Evolutionary conservation across 2,888 invertebrate genomes (phyloP), one percentile per base, ranked within the genome.

Genomic region (Drosophila austrosaltans): DNA sequence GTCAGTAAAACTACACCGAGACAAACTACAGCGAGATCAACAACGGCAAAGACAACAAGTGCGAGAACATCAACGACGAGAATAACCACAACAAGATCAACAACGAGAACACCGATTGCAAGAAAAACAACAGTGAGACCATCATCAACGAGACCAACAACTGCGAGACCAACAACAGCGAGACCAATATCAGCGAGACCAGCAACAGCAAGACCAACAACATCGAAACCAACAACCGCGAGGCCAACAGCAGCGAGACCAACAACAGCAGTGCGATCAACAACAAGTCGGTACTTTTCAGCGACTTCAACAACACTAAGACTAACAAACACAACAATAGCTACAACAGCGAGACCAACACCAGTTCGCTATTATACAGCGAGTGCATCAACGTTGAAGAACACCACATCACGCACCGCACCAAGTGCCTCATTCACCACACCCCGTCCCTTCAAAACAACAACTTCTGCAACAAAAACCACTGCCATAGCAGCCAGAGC

Each of bases 381-480:
- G 22, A 59, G 16, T 12, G 28, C 61, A 8, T 30, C 28, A 16
- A 3, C 22, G 40, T 8, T 22, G 2, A 48, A 22, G n/a, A 42
- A 8, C 25, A 10, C 40, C 7, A 59, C 42, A 56, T 36, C 20
- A 10, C 62, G 60, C 8, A 3, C 5, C 3, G 30, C 40, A 42
- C 53, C 39, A 5, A 58, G 56, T 7, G 32, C 25, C 3, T 36
- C 63, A 16, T 12, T 8, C 36, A n/a, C 53, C 39, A n/a, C 44
- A 12, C n/a, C 65, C 20, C 16, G 39, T 20, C 30, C 3, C 42
- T 16, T 40, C 40, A 54, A 53, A 57, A 3, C 22, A 42, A 64
- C 64, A 6, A 42, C 54, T 3, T 53, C 42, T 5, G 36, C 78
- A 40, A 53, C 73, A 59, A 44, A 58, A 16, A 63, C 60, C 53